These are phyloP conservation scores for Axis porcinus DNA, from an alignment of 2,113 vertebrate species.

Conservation along the genomic window DNA sequence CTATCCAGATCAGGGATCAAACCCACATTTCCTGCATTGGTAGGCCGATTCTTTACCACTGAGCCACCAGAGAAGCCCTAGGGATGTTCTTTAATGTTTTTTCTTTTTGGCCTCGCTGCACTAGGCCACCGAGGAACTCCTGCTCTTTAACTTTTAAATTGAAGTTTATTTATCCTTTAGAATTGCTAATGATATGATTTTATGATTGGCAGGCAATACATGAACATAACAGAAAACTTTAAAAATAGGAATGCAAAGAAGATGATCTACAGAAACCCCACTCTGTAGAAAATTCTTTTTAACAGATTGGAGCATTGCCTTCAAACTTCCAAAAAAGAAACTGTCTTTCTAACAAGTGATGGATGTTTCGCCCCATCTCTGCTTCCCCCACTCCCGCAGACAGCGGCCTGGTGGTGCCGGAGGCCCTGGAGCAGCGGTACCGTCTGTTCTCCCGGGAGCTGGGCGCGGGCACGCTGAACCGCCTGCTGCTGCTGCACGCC, in stretches of 20 bases:
- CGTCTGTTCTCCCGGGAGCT: slow-evolving; percentile 64
- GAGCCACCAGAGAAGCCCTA: not conserved
- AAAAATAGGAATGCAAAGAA: not conserved
- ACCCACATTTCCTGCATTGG: not conserved
- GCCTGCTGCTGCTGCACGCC: slow-evolving; percentile 67
- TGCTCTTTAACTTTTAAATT: not conserved
- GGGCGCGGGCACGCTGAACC: slow-evolving; percentile 54
- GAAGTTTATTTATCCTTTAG: not conserved
- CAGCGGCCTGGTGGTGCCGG: slow-evolving; percentile 61
- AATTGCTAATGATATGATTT: not conserved
- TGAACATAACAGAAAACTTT: not conserved
- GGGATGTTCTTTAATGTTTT: not conserved
- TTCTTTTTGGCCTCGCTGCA: not conserved
- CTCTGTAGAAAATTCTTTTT: not conserved
- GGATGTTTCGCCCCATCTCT: not conserved
- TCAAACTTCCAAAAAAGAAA: not conserved
- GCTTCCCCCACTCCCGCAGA: slow-evolving; percentile 47
- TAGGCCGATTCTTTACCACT: not conserved
- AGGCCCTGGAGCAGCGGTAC: slow-evolving; percentile 45
- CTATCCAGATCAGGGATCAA: not conserved
- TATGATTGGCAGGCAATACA: not conserved
- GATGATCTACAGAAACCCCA: not conserved
- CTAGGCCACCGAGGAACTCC: not conserved
- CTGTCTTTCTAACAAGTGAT: not conserved
- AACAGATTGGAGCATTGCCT: not conserved